These are phyloP conservation scores for Indicator indicator DNA, from an alignment of 2,113 vertebrate species.

Conservation along the genomic window DNA sequence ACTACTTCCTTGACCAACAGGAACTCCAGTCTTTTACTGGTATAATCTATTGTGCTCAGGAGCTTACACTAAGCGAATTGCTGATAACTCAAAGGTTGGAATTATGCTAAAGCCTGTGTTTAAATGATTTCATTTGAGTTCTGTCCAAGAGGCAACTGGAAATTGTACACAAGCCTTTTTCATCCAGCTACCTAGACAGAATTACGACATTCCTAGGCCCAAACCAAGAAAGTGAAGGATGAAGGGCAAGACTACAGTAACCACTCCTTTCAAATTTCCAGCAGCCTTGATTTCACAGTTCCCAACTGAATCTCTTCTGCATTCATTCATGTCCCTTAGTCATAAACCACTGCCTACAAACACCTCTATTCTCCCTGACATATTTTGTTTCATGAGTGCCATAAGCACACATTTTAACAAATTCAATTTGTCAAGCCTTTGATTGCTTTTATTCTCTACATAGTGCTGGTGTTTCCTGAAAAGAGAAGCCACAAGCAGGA, in stretches of 20 bases:
- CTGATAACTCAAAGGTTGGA: neutral
- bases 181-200: neutral
- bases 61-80: neutral
- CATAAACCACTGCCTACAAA: neutral
- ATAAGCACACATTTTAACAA: neutral
- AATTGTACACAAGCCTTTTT: neutral
- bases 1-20: neutral
- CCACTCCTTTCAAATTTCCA: neutral
- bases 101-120: neutral
- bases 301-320: neutral
- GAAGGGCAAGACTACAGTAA: neutral
- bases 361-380: neutral
- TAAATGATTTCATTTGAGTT: neutral
- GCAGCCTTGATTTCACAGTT: neutral
- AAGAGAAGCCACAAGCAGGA: neutral
- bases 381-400: conserved; percentile 6
- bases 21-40: neutral
- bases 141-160: neutral
- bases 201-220: neutral
- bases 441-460: neutral
- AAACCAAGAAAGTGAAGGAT: neutral
- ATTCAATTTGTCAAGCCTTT: neutral
- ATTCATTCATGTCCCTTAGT: neutral
- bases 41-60: neutral
- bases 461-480: neutral